Evolutionary conservation across 1,140 invertebrate species (phyloP).

Genomic region (Homarus americanus): DNA sequence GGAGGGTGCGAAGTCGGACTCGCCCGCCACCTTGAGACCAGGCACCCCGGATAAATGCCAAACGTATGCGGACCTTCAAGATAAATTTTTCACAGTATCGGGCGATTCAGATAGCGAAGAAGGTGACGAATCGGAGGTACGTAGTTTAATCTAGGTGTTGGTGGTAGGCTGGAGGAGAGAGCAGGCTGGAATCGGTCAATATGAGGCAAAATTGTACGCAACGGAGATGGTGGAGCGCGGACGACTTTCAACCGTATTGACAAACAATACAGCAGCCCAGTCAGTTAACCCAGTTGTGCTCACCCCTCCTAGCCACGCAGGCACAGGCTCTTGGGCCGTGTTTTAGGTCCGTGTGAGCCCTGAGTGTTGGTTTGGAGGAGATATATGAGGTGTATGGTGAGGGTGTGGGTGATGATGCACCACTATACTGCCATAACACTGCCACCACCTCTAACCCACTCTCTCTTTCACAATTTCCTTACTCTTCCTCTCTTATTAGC

Average conservation of each 20-base stretch:
- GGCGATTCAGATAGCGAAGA: conserved; percentile 73
- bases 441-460: neutral
- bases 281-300: conserved; percentile 19
- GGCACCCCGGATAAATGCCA: conserved; percentile 69
- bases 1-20: conserved; percentile 46
- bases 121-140: conserved; percentile 72
- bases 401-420: neutral
- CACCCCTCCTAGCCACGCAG: neutral
- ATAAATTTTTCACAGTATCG: conserved; percentile 73
- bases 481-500: no score
- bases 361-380: neutral
- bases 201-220: conserved; percentile 12
- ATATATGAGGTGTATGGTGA: neutral
- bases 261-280: conserved; percentile 29
- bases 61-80: conserved; percentile 73
- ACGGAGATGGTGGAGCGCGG: conserved; percentile 1
- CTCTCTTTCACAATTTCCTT: no score
- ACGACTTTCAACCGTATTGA: conserved; percentile 49
- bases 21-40: conserved; percentile 39
- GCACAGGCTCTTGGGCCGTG: neutral
- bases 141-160: neutral
- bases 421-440: neutral
- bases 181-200: neutral
- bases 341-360: neutral
- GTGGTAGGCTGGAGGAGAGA: neutral